A percentile compares a stretch with the other conserved stretches of the same genome.
Evolutionary conservation across 2,113 vertebrate genomes (phyloP).

Genomic region (Stomatorhinus ivindoensis): DNA sequence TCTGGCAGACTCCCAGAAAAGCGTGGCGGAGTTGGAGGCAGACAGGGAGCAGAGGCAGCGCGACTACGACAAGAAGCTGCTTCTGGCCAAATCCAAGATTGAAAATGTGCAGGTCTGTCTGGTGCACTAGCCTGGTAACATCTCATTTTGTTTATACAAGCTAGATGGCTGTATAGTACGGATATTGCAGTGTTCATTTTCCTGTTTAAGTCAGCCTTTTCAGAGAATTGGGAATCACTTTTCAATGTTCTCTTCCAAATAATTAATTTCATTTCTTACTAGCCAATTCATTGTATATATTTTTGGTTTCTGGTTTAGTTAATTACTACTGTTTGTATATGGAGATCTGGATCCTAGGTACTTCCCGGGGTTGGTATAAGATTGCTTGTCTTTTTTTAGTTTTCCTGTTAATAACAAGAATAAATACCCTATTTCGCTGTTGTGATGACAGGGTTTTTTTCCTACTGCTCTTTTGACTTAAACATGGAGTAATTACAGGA

Average conservation of each 20-base stretch:
- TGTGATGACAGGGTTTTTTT: not conserved
- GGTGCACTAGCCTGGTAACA: not conserved
- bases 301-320: not conserved
- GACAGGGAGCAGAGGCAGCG: slow-evolving; percentile 87
- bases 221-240: not conserved
- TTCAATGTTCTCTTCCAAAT: not conserved
- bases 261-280: not conserved
- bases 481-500: not conserved
- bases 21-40: slow-evolving; percentile 73
- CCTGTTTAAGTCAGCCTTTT: not conserved
- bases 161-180: not conserved
- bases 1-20: slow-evolving; percentile 75
- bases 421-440: not conserved
- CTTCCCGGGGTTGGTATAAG: not conserved
- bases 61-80: slow-evolving; percentile 92
- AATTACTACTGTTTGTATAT: not conserved
- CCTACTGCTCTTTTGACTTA: not conserved
- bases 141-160: not conserved
- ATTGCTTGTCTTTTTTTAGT: not conserved
- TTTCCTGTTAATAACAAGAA: not conserved
- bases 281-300: not conserved
- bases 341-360: not conserved
- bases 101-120: slow-evolving; percentile 80
- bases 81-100: slow-evolving; percentile 90
- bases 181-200: not conserved